These are phyloP conservation scores for Torymus texanus DNA, from an alignment of 2,888 invertebrate species.

Conservation along the genomic window DNA sequence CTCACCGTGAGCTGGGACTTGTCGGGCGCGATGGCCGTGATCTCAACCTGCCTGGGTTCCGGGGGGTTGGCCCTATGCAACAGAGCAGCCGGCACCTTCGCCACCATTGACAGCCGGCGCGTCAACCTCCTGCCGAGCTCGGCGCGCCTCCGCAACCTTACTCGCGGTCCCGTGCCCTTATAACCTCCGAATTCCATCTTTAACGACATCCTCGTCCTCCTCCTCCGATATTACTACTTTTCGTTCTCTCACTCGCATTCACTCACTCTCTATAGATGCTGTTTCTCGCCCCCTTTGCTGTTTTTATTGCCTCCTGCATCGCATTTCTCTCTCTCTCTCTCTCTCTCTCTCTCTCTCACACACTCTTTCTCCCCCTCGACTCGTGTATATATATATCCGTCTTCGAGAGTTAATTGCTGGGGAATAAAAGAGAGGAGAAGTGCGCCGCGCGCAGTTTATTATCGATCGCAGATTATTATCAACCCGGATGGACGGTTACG, in stretches of 20 bases:
- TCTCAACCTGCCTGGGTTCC: slow-evolving; percentile 77
- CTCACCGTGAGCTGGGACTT: slow-evolving; percentile 81
- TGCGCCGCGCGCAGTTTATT: neutral
- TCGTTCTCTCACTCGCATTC: neutral
- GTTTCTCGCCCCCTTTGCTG: too few relatives aligned
- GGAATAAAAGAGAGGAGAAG: neutral
- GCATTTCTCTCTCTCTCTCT: slow-evolving; percentile 9
- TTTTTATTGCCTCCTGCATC: neutral
- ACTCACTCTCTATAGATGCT: neutral
- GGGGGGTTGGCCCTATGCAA: slow-evolving; percentile 76
- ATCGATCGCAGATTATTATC: slow-evolving; percentile 2
- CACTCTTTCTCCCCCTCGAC: neutral
- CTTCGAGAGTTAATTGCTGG: neutral
- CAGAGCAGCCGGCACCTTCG: slow-evolving; percentile 78
- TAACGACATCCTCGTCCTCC: slow-evolving; percentile 54
- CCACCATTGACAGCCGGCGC: slow-evolving; percentile 79
- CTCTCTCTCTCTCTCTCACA: neutral
- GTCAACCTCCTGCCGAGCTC: slow-evolving; percentile 80
- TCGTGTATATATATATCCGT: neutral
- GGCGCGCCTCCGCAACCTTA: slow-evolving; percentile 70
- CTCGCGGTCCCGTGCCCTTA: slow-evolving; percentile 69
- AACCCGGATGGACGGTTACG: neutral
- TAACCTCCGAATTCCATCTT: slow-evolving; percentile 71
- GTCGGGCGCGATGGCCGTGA: slow-evolving; percentile 81
- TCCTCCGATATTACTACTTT: neutral